These are phyloP conservation scores for Cynopterus sphinx DNA, from an alignment of 2,797 vertebrate species.

Conservation along the genomic window DNA sequence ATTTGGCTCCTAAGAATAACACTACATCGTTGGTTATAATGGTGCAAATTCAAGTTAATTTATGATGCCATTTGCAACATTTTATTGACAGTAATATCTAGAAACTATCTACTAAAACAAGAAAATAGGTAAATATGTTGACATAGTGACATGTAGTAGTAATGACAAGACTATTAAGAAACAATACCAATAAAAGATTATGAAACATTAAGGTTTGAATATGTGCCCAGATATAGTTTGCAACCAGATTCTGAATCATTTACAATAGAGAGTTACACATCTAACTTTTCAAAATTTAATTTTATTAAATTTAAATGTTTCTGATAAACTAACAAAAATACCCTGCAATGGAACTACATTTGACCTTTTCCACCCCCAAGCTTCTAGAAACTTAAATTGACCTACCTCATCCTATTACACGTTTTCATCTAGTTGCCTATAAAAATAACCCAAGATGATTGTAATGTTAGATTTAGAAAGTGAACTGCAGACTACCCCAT, in stretches of 20 bases:
- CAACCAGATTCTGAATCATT: not conserved
- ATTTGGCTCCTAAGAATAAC: not conserved
- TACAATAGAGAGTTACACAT: not conserved
- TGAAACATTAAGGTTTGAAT: not conserved
- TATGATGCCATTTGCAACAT: not conserved
- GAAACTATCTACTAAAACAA: not conserved
- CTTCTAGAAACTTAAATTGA: conserved; percentile 52
- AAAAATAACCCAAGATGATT: conserved; percentile 47
- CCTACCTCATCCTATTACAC: not conserved
- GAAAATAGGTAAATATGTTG: not conserved
- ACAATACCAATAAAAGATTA: not conserved
- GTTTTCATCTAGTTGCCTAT: conserved; percentile 5
- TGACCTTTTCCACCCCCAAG: not conserved
- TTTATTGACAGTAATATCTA: not conserved
- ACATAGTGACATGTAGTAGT: not conserved
- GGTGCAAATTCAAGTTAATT: not conserved
- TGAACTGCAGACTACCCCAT: not conserved
- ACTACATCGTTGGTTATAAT: not conserved
- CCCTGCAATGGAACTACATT: not conserved
- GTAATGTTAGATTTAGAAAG: conserved; percentile 46
- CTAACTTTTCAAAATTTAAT: conserved; percentile 29
- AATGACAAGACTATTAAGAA: not conserved
- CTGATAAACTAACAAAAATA: not conserved
- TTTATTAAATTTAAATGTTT: conserved; percentile 30
- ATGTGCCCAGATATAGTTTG: not conserved